These are phyloP conservation scores for Pipra filicauda DNA, from an alignment of 2,113 vertebrate genomes.

Conservation along the genomic window DNA sequence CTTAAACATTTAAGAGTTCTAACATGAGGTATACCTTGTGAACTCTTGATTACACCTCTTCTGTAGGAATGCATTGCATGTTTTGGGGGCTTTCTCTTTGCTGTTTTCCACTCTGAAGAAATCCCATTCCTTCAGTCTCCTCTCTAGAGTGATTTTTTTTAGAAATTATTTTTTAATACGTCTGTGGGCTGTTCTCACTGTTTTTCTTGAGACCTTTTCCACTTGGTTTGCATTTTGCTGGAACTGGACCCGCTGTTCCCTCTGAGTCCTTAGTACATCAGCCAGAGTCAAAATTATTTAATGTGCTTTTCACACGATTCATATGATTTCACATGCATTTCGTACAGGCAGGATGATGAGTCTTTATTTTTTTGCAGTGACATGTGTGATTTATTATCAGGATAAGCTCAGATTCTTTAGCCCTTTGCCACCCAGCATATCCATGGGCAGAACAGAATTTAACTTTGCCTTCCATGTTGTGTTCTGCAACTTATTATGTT, in stretches of 20 bases:
- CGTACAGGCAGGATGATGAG: not conserved
- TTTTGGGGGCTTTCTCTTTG: not conserved
- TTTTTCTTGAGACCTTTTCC: not conserved
- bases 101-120: not conserved
- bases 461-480: not conserved
- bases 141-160: not conserved
- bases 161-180: not conserved
- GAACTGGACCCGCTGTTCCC: not conserved
- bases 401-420: not conserved
- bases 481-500: not conserved
- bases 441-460: not conserved
- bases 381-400: not conserved
- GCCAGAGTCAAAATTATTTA: not conserved
- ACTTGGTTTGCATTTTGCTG: not conserved
- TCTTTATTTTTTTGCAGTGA: not conserved
- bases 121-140: not conserved
- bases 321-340: not conserved
- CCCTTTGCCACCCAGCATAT: not conserved
- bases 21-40: fast-evolving
- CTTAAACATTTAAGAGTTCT: not conserved
- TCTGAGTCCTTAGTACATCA: not conserved
- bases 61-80: not conserved
- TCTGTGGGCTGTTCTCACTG: not conserved
- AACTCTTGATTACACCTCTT: not conserved
- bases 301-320: not conserved